Evolutionary conservation across 2,797 vertebrate genomes (phyloP), one percentile per base, ranked within the genome.

Genomic region (Potorous gilbertii): DNA sequence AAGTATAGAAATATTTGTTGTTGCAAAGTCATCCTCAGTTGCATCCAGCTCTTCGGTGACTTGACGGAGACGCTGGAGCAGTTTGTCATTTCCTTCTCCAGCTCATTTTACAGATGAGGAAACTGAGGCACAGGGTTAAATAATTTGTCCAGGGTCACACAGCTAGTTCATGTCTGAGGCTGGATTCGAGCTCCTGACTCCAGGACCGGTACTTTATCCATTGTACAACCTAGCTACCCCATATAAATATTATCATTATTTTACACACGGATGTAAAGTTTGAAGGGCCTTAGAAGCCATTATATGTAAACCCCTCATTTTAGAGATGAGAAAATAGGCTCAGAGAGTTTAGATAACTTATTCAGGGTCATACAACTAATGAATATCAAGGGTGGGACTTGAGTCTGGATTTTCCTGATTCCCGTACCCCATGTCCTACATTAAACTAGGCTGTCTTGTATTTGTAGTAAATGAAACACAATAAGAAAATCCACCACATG

Each of bases 401-500:
- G 74, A 87, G 50, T 40, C 40, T 1, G 27, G 74, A 24, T 24
- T 24, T 46, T 87, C 40, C 40, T 87, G 40, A 87, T 87, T 50
- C 74, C 18, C 24, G 8, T 81, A 81, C 2, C 2, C 40, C 40
- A 50, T 87, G 21, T 0, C 21, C 40, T 46, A 5, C 10, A 87
- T 50, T 50, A 46, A 40, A 27, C 21, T 24, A 87, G 9, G 10
- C 21, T 81, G 24, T 40, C 74, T 94, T 93, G 90, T 62, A 55
- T 91, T 66, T 59, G 34, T 57, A 89, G 90, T 54, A 93, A 90
- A 50, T 94, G 92, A 95, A 97, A 94, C 95, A 93, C 96, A 93
- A 87, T 14, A 94, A 94, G 74, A 91, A 96, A 66, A 96, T 97
- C 93, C 92, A 59, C 90, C 56, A 92, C 91, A 90, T 55, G 55